A percentile compares a stretch with the other conserved stretches of the same genome.
Evolutionary conservation across 2,888 invertebrate genomes (phyloP).

Genomic region (Amiota mariae): DNA sequence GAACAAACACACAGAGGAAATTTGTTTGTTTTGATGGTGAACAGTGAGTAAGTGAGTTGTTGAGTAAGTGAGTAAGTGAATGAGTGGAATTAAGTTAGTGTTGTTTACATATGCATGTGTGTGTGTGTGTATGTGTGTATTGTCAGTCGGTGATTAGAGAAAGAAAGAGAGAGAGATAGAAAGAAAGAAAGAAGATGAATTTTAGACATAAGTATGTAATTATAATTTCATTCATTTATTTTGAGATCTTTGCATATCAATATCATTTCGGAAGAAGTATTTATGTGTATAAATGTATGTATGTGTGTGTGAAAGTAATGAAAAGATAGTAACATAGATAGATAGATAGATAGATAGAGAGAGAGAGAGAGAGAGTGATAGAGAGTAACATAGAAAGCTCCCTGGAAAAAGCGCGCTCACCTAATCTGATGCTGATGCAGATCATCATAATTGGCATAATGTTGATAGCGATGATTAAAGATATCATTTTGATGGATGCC

Average conservation of each 20-base stretch:
- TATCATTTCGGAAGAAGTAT: not conserved
- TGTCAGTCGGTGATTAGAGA: not conserved
- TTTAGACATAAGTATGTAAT: slow-evolving; percentile 24
- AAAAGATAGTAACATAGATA: slow-evolving; percentile 26
- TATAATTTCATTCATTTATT: slow-evolving; percentile 10
- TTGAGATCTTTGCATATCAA: too few relatives aligned
- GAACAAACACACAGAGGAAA: slow-evolving; percentile 20
- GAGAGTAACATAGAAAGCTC: slow-evolving; percentile 5
- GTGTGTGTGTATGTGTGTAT: slow-evolving; percentile 23
- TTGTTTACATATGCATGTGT: not conserved
- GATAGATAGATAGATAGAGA: slow-evolving; percentile 33
- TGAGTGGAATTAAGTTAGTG: not conserved
- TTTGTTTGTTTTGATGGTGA: slow-evolving; percentile 20
- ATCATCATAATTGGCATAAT: slow-evolving; percentile 90
- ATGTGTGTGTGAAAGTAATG: slow-evolving; percentile 26
- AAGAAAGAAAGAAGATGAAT: slow-evolving; percentile 41
- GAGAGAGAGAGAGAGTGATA: slow-evolving; percentile 39
- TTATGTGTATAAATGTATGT: slow-evolving; percentile 26
- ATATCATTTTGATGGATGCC: slow-evolving; percentile 71
- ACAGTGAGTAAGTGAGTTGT: not conserved
- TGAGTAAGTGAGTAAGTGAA: slow-evolving; percentile 9
- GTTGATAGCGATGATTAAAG: slow-evolving; percentile 75
- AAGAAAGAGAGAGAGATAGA: slow-evolving; percentile 40
- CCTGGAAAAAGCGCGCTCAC: slow-evolving; percentile 74
- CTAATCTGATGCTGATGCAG: slow-evolving; percentile 88